Evolutionary conservation across 1,140 invertebrate species (phyloP).

Genomic region (Xylocopa sonorina): DNA sequence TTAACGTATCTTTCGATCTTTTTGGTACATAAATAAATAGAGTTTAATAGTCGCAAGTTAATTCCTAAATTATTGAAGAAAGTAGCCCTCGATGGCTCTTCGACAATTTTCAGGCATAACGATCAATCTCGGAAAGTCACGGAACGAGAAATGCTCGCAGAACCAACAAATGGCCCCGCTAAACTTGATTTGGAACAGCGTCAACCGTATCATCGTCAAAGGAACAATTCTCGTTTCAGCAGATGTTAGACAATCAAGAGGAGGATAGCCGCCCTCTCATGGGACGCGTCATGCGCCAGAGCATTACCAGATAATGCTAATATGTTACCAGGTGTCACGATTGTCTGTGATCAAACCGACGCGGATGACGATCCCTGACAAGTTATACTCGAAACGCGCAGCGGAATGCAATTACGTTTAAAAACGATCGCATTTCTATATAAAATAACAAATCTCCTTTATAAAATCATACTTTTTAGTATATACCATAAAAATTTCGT

Average conservation of each 20-base stretch:
- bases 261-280: background rate
- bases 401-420: no score
- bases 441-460: no score
- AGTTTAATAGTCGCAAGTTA: no score
- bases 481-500: no score
- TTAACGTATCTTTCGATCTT: no score
- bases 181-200: background rate
- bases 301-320: slow-evolving; percentile 42
- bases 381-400: background rate
- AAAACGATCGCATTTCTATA: no score
- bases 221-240: slow-evolving; percentile 21
- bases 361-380: background rate
- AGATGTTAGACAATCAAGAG: slow-evolving; percentile 36
- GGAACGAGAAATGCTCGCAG: background rate
- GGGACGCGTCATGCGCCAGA: background rate
- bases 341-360: background rate
- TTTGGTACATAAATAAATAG: no score
- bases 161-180: background rate
- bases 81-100: no score
- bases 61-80: no score
- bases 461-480: no score
- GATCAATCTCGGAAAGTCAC: no score
- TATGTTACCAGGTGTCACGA: slow-evolving; percentile 31
- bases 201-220: slow-evolving; percentile 26
- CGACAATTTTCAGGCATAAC: no score